A percentile compares a stretch with the other conserved stretches of the same genome.
Evolutionary conservation across 2,797 vertebrate species (phyloP).

Genomic region (Champsocephalus esox): DNA sequence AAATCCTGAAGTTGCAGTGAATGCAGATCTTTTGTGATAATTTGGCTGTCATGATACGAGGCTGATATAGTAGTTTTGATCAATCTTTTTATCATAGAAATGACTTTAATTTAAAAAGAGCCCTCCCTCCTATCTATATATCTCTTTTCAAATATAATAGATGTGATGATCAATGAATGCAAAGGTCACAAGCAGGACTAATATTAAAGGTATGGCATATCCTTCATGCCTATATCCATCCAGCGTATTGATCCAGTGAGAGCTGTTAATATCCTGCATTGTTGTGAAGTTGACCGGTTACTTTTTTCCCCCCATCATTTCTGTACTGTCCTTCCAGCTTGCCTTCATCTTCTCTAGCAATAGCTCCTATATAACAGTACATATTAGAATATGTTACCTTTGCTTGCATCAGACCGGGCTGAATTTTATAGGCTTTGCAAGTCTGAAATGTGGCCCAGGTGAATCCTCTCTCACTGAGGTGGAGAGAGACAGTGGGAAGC

Average conservation of each 20-base stretch:
- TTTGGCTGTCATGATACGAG: neutral
- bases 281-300: slow-evolving; percentile 10
- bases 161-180: slow-evolving; percentile 14
- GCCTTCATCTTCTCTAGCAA: slow-evolving; percentile 19
- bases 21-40: slow-evolving; percentile 14
- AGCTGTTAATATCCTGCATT: slow-evolving; percentile 16
- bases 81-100: slow-evolving; percentile 35
- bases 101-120: slow-evolving; percentile 7
- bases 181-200: slow-evolving; percentile 43
- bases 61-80: neutral
- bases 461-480: slow-evolving; percentile 9
- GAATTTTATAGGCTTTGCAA: slow-evolving; percentile 16
- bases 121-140: neutral
- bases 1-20: neutral
- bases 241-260: slow-evolving; percentile 24
- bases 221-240: slow-evolving; percentile 1
- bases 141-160: slow-evolving; percentile 24
- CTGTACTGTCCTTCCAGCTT: neutral
- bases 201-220: slow-evolving; percentile 5
- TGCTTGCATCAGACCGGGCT: slow-evolving; percentile 37
- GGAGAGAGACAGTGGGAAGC: slow-evolving; percentile 39
- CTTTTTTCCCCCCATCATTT: slow-evolving; percentile 2
- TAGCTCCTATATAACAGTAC: slow-evolving; percentile 12
- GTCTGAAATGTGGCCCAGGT: slow-evolving; percentile 48
- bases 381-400: slow-evolving; percentile 41